Base-by-base conservation (phyloP, 2,113 vertebrate genomes). In the Suncus etruscus region DNA sequence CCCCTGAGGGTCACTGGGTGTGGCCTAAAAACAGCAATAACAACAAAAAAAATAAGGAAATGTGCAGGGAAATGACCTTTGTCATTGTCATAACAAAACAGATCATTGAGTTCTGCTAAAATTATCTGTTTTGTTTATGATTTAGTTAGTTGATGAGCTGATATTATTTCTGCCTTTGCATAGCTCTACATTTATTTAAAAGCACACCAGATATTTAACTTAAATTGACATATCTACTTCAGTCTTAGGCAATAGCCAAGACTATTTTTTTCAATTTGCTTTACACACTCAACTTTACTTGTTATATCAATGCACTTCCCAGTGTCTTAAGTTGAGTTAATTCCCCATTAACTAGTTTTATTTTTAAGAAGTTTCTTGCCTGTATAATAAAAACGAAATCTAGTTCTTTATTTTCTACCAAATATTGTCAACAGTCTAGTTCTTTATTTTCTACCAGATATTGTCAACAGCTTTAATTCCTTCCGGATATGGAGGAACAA, bases 401-500 rank as follows among this genome's bases (percentile, higher is more conserved):
- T 73, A 96, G 76, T 94, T 14, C 76, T 95, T 97, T 96, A 88
- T 89, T 96, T 95, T 84, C 86, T 97, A 95, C 85, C 87, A 95
- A 92, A 95, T 96, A 89, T 93, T 96, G 92, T 96, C 94, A 96
- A 95, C 95, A 97, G 95, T 97, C 91, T 73, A 96, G 76, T 94
- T 14, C 78, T 95, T 97, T 96, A 88, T 89, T 96, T 96, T 83
- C 86, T 97, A 95, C 85, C 86, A 95, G 93, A 95, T 96, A 89
- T 93, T 96, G 92, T 96, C 94, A 96, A 95, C 95, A 97, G 95
- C 78, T 95, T 97, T 97, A 95, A 75, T 96, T 96, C 91, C 96
- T 96, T 94, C 51, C 75, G 90, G 94, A 75, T 90, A 83, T 68
- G 45, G 96, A 92, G 51, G 93, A 94, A 97, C 97, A 95, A 94